These are phyloP conservation scores for Lasioglossum pauxillum DNA, from an alignment of 2,888 invertebrate genomes.

Conservation along the genomic window DNA sequence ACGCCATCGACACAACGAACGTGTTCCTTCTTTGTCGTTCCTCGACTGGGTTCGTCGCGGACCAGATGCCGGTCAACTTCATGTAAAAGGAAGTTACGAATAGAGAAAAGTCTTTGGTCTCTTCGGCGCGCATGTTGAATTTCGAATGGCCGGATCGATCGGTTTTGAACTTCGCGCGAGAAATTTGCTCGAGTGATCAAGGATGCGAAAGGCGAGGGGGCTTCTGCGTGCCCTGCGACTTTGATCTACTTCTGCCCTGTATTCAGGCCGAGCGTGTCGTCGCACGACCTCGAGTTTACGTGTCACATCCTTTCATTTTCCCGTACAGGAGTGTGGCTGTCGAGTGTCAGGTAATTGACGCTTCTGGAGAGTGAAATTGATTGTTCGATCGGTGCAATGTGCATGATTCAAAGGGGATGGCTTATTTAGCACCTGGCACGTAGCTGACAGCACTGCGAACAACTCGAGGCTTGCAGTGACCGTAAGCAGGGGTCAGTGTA, in stretches of 20 bases:
- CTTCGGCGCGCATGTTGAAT: constrained; percentile 6
- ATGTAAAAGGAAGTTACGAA: background rate
- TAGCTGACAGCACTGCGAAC: background rate
- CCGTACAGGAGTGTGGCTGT: background rate
- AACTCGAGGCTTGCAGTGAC: background rate
- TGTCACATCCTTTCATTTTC: background rate
- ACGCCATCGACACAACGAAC: background rate
- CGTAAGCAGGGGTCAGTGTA: background rate
- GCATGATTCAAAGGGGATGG: background rate
- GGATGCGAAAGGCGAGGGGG: background rate
- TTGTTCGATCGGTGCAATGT: background rate
- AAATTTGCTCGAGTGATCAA: background rate
- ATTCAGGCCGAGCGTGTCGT: background rate
- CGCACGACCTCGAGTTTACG: background rate
- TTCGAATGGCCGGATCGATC: background rate
- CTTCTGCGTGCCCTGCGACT: background rate
- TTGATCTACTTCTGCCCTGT: constrained; percentile 9
- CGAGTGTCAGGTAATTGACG: background rate
- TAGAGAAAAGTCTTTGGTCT: constrained; percentile 4
- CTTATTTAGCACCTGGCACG: background rate
- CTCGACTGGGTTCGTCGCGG: background rate
- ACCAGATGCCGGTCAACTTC: constrained; percentile 13
- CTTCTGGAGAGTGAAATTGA: background rate
- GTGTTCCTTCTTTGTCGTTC: background rate
- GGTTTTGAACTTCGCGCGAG: background rate